phyloP scores from a whole-genome alignment of 2,113 vertebrate species.

The Chionodraco myersi region DNA sequence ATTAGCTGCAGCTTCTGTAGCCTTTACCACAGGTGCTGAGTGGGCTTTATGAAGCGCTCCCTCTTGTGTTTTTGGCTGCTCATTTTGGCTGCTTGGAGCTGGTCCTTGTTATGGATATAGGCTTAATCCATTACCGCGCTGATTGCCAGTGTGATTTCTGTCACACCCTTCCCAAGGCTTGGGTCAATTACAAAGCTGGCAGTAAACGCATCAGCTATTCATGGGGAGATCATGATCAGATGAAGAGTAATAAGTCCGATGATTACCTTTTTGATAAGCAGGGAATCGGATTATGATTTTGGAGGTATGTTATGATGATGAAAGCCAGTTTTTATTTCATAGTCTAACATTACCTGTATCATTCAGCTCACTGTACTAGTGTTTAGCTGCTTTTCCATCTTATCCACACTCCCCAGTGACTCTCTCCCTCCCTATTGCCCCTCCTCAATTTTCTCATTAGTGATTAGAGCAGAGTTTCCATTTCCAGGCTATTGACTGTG shows the following conservation, averaged over 20 bases:
- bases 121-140: conserved; percentile 71
- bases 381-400: conserved; percentile 55
- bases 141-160: conserved; percentile 73
- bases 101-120: conserved; percentile 66
- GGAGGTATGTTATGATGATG: conserved; percentile 38
- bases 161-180: conserved; percentile 57
- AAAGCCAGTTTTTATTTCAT: conserved; percentile 49
- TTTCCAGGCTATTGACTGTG: conserved; percentile 83
- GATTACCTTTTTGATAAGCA: conserved; percentile 66
- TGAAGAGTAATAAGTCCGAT: conserved; percentile 58
- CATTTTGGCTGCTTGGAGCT: conserved; percentile 48
- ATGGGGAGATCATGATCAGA: conserved; percentile 42
- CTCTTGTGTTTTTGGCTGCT: conserved; percentile 64
- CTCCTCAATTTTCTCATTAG: conserved; percentile 82
- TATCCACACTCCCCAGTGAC: conserved; percentile 63
- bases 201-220: conserved; percentile 61
- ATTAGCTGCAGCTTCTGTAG: conserved; percentile 58
- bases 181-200: conserved; percentile 70
- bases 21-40: conserved; percentile 62
- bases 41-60: conserved; percentile 64
- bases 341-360: conserved; percentile 54
- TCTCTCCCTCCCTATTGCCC: conserved; percentile 58
- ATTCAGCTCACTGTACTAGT: conserved; percentile 18
- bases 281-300: conserved; percentile 55
- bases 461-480: conserved; percentile 83